Evolutionary conservation across 2,797 vertebrate genomes (phyloP).

Genomic region (Poecilia picta): DNA sequence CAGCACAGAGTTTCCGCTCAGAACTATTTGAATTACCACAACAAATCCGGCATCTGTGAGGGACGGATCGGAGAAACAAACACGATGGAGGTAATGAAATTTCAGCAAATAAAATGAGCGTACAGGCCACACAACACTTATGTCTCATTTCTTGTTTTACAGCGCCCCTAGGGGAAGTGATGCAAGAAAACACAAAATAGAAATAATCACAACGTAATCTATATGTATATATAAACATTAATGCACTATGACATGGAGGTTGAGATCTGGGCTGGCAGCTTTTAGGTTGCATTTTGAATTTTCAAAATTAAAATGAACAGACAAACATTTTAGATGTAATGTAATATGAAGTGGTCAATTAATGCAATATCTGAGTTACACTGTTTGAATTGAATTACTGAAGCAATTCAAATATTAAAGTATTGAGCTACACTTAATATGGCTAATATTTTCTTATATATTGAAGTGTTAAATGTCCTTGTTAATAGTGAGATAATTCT

Average conservation of each 20-base stretch:
- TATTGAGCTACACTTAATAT: not conserved
- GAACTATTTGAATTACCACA: slow-evolving; percentile 60
- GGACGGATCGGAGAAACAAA: slow-evolving; percentile 75
- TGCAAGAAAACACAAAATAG: not conserved
- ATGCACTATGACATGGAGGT: no score
- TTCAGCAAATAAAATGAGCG: not conserved
- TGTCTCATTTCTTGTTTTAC: not conserved
- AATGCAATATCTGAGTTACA: not conserved
- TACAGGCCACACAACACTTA: not conserved
- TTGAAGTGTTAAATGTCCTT: not conserved
- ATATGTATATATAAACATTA: no score
- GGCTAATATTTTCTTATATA: not conserved
- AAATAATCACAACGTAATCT: not conserved
- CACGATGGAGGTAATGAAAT: slow-evolving; percentile 71
- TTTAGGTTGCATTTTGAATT: not conserved
- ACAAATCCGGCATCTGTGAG: slow-evolving; percentile 57
- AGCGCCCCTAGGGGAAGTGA: not conserved
- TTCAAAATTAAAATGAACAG: not conserved
- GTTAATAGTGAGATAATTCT: not conserved
- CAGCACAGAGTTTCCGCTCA: slow-evolving; percentile 61
- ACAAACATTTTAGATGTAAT: not conserved
- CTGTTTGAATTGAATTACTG: not conserved
- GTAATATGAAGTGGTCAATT: not conserved
- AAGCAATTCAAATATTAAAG: not conserved
- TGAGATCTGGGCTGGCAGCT: no score